Base-by-base conservation (phyloP, 1,140 invertebrate species). In the Drosophila nikananu region DNA sequence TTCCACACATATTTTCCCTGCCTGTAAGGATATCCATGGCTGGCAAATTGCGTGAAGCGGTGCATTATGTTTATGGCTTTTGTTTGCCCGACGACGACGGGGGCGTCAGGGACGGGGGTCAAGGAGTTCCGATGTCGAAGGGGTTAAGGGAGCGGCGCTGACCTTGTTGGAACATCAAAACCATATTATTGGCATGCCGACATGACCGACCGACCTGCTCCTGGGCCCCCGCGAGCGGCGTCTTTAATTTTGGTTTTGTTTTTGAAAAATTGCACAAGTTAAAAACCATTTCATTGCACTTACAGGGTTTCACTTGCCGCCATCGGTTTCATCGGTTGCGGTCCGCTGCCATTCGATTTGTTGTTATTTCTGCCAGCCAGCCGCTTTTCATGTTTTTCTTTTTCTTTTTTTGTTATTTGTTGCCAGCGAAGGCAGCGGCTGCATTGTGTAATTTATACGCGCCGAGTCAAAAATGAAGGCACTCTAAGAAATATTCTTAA, bases 201-300 rank as follows among this genome's bases (percentile, higher is more conserved):
- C 82, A 66, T 78, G 81, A 27, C 32, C 27, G 51, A 23, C 35
- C 61, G 52, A 27, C 37, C 62, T 19, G 32, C 52, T 55, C 32
- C 52, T 13, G 27, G 2, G 19, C 41, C 21, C 57, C 19, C 39
- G 68, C 41, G 51, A 49, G 37, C 35, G 61, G 25, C 44, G 64
- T 49, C 66, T 77, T 72, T 58, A 62, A 30, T 58, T 65, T 62
- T 61, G 37, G 48, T 74, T 17, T 35, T 25, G 59, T 52, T 81
- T 75, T 72, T 89, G 84, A 89, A 87, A 89, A 89, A 89, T 89
- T 84, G 86, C 81, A 81, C 81, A 90, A 86, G 84, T 90, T 89
- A 82, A 89, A 89, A 90, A 79, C 81, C 86, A 89, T 89, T 89
- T 89, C 86, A 89, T 89, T 89, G 86, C 86, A 89, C 84, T 89